phyloP scores from a whole-genome alignment of 2,888 invertebrate genomes.

The Ichneumoninae sp. region DNA sequence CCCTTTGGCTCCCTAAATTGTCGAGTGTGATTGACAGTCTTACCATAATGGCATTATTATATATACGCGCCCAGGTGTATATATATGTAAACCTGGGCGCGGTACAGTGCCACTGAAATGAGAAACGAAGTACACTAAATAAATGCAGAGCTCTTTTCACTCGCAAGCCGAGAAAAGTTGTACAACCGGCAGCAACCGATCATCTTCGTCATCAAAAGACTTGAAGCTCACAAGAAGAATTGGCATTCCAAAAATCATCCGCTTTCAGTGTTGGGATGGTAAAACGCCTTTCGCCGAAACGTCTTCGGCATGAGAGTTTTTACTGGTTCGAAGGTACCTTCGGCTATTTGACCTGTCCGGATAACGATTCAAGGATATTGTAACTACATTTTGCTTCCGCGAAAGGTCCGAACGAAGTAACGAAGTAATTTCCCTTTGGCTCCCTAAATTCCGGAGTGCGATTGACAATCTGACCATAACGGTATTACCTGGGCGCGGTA shows the following conservation, averaged over 20 bases:
- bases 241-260: not conserved
- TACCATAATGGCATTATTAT: constrained; percentile 13
- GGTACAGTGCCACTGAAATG: not conserved
- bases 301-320: not conserved
- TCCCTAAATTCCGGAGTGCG: not conserved
- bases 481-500: constrained; percentile 5
- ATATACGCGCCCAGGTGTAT: no score
- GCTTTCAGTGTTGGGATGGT: not conserved
- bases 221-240: not conserved
- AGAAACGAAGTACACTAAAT: constrained; percentile 1
- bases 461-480: constrained; percentile 26
- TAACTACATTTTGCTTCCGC: no score
- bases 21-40: constrained; percentile 13
- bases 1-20: not conserved
- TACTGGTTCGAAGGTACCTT: not conserved
- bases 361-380: no score
- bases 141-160: constrained; percentile 24
- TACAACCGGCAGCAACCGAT: constrained; percentile 45
- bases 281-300: no score
- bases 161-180: constrained; percentile 2
- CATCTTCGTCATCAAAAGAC: constrained; percentile 16
- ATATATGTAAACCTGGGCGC: not conserved
- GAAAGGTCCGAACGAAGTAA: not conserved
- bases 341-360: no score
- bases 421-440: not conserved